Evolutionary conservation across 1,140 invertebrate genomes (phyloP), one percentile per base, ranked within the genome.

Genomic region (Chymomyza costata): DNA sequence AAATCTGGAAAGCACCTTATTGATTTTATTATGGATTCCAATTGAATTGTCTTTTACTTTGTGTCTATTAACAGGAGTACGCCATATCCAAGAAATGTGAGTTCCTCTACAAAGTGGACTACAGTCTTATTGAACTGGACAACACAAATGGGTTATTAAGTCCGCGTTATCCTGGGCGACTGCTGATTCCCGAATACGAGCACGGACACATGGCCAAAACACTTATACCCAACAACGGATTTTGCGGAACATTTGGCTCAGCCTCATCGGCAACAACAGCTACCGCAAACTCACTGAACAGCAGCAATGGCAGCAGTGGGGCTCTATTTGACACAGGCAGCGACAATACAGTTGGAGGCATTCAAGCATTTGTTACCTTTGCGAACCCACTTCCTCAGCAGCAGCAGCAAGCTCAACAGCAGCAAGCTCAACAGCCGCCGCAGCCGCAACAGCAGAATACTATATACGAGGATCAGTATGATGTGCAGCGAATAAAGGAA

Each of bases 61-160:
- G 13, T 28, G 10, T 21, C 0, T 1, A 18, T 25, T 48, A 86
- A 10, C 73, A 92, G 90, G 87, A 87, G 59, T 87, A 88, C 69
- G 86, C 86, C 57, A 88, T 90, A 50, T 89, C 91, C 87, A 86
- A 90, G 78, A 88, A 87, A 86, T 92, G 90, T 82, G 84, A 91
- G 47, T 84, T 88, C 18, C 85, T 93, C 14, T 88, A 90, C 46
- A 88, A 89, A 56, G 82, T 89, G 19, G 91, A 93, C 86, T 92
- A 92, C 70, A 88, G 86, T 51, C 83, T 89, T 63, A 87, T 88
- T 37, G 86, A 88, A 60, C 86, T 94, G 54, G 88, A 89, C 35
- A 94, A 94, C 70, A 85, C 85, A 17, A 87, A 85, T 56, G 93
- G 93, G n/a, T 89, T 92, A 67, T 85, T 94, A n/a, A 91, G 92